Evolutionary conservation across 2,888 invertebrate species (phyloP).

Genomic region (Drosophila algonquin): DNA sequence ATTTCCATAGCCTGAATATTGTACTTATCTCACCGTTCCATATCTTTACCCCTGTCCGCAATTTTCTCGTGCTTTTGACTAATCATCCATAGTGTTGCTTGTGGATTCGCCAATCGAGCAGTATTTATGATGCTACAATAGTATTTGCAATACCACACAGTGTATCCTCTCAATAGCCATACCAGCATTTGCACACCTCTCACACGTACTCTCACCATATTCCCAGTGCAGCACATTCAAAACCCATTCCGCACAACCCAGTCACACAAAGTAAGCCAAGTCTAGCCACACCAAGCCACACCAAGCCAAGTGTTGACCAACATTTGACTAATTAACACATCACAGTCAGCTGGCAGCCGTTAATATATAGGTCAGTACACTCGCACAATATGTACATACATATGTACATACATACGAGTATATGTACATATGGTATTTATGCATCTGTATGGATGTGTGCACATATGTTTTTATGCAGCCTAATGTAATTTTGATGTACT

Average conservation of each 20-base stretch:
- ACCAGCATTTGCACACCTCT: too few species aligned
- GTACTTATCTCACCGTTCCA: too few species aligned
- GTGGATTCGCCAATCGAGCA: too few species aligned
- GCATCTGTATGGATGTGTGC: neutral
- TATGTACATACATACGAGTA: neutral
- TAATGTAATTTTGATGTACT: conserved; percentile 74
- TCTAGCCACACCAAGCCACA: conserved; percentile 5
- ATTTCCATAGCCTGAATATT: too few species aligned
- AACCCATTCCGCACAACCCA: neutral
- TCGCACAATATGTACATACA: conserved; percentile 4
- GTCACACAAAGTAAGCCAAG: conserved; percentile 13
- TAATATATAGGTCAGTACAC: conserved; percentile 56
- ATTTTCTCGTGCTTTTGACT: too few species aligned
- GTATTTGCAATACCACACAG: too few species aligned
- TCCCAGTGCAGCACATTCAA: neutral
- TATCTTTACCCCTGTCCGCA: too few species aligned
- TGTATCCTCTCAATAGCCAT: too few species aligned
- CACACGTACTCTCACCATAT: neutral
- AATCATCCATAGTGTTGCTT: too few species aligned
- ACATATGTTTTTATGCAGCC: conserved; percentile 37
- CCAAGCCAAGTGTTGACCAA: conserved; percentile 50
- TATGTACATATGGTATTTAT: too few species aligned
- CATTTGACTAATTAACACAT: conserved; percentile 72
- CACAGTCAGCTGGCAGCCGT: conserved; percentile 35
- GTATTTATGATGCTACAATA: too few species aligned